These are phyloP conservation scores for Menidia menidia DNA, from an alignment of 2,797 vertebrate species.

Conservation along the genomic window DNA sequence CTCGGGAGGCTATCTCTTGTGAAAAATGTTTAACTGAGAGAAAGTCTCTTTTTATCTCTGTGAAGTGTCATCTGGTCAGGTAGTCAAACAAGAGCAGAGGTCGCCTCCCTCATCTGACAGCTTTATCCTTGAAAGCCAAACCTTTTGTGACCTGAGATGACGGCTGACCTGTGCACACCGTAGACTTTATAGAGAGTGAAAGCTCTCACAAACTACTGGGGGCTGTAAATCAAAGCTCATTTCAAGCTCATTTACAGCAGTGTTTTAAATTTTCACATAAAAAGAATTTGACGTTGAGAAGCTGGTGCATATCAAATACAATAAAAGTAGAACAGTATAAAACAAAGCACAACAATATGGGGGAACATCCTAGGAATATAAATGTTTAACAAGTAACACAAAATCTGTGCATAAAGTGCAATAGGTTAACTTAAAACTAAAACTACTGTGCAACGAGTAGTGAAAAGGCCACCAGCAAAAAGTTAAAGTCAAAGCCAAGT, in stretches of 20 bases:
- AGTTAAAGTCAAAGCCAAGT: too few relatives aligned
- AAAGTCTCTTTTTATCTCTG: conserved; percentile 26
- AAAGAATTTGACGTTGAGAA: too few relatives aligned
- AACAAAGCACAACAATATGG: background rate
- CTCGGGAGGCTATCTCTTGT: background rate
- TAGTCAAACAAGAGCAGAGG: conserved; percentile 16
- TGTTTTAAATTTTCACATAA: background rate
- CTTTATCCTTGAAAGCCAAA: background rate
- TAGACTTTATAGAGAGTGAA: conserved; percentile 1
- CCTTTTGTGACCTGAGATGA: background rate
- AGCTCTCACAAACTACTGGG: conserved; percentile 1
- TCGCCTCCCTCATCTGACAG: conserved; percentile 15
- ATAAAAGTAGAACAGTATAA: background rate
- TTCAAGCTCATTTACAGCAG: background rate
- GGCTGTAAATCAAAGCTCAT: background rate
- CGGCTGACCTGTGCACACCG: background rate
- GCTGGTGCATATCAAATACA: too few relatives aligned
- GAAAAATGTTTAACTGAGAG: conserved; percentile 11
- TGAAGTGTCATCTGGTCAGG: background rate
- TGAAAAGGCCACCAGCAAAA: too few relatives aligned
- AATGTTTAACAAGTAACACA: too few relatives aligned
- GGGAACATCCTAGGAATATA: too few relatives aligned
- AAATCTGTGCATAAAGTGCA: too few relatives aligned
- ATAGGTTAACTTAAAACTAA: too few relatives aligned
- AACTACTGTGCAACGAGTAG: too few relatives aligned